Evolutionary conservation across 64 coral and sea anemone species (phyloP).

Genomic region (Montipora efflorescens): DNA sequence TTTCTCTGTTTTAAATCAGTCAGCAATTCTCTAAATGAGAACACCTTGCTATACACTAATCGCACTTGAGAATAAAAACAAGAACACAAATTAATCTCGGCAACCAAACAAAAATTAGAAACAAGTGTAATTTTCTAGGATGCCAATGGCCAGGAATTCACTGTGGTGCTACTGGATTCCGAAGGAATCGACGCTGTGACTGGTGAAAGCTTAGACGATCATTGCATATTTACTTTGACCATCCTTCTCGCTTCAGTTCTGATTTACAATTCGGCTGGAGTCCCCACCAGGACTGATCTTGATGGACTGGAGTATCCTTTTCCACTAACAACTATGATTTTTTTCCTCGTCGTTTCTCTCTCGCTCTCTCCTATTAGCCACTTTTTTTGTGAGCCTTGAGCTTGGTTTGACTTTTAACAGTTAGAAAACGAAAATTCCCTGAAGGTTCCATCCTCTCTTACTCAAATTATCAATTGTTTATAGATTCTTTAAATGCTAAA

Average conservation of each 20-base stretch:
- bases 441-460: neutral
- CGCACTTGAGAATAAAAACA: neutral
- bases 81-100: neutral
- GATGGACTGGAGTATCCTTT: conserved; percentile 68
- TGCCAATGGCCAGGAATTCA: conserved; percentile 36
- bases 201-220: conserved; percentile 32
- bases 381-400: neutral
- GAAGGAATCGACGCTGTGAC: conserved; percentile 49
- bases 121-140: conserved; percentile 8
- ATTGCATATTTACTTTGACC: conserved; percentile 53
- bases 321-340: neutral
- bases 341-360: neutral
- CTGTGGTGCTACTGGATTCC: conserved; percentile 51
- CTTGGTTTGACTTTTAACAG: neutral
- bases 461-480: neutral
- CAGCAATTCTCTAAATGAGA: too few species aligned
- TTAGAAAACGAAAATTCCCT: neutral
- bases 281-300: conserved; percentile 23
- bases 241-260: conserved; percentile 43
- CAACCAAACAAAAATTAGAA: neutral
- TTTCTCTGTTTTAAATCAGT: too few species aligned
- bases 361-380: neutral
- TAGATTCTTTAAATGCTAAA: neutral
- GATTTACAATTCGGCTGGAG: conserved; percentile 60
- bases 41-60: neutral